Evolutionary conservation across 2,797 vertebrate genomes (phyloP).

Genomic region (Sphaeramia orbicularis): DNA sequence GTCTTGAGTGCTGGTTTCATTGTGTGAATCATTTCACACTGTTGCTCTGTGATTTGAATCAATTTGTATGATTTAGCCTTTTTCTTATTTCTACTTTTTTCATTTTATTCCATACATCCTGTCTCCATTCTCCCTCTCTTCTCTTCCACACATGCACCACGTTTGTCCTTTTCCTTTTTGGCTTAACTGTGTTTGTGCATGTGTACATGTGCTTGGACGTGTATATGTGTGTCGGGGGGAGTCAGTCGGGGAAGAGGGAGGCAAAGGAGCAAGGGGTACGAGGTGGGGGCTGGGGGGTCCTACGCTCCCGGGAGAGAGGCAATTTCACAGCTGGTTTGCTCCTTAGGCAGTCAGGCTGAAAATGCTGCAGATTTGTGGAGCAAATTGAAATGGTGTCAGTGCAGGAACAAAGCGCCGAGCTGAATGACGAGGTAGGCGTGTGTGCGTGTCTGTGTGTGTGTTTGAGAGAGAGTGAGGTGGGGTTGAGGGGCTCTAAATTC

Average conservation of each 20-base stretch:
- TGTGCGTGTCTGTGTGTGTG: slow-evolving; percentile 71
- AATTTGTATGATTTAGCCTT: slow-evolving; percentile 59
- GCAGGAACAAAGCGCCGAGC: slow-evolving; percentile 98
- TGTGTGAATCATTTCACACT: slow-evolving; percentile 49
- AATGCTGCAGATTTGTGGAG: slow-evolving; percentile 99
- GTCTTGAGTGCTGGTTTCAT: slow-evolving; percentile 70
- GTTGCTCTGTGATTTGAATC: slow-evolving; percentile 64
- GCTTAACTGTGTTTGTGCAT: slow-evolving; percentile 56
- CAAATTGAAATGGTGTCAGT: slow-evolving; percentile 99
- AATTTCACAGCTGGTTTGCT: slow-evolving; percentile 99
- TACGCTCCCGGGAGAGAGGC: slow-evolving; percentile 95
- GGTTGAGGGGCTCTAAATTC: slow-evolving; percentile 96
- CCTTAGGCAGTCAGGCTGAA: slow-evolving; percentile 99
- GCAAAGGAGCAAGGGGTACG: slow-evolving; percentile 91
- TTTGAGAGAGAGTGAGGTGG: slow-evolving; percentile 74
- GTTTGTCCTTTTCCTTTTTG: slow-evolving; percentile 81
- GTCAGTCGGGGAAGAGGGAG: slow-evolving; percentile 88
- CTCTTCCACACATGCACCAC: slow-evolving; percentile 30
- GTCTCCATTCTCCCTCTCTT: slow-evolving; percentile 4
- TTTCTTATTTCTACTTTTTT: slow-evolving; percentile 89
- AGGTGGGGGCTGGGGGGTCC: slow-evolving; percentile 90
- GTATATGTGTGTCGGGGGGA: slow-evolving; percentile 87
- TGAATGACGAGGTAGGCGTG: slow-evolving; percentile 87
- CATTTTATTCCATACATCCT: slow-evolving; percentile 58
- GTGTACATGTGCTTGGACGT: slow-evolving; percentile 85